Base-by-base conservation (phyloP, 2,113 vertebrate genomes). In the Phaethornis superciliosus region DNA sequence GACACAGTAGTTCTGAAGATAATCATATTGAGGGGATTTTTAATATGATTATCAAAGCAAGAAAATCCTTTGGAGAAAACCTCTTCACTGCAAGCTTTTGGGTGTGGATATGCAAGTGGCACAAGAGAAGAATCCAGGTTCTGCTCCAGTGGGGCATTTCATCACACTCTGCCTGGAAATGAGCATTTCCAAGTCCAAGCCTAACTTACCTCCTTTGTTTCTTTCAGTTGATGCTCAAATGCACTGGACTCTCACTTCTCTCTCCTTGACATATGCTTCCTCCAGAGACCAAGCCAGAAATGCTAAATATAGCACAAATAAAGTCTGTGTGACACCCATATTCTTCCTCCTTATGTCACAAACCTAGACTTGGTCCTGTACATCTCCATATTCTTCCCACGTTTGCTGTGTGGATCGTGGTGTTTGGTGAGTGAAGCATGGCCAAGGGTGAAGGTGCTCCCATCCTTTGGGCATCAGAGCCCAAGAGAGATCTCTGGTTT, bases 331-430 rank as follows among this genome's bases (percentile, higher is more conserved):
- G 42, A 2, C 26, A 68, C 28, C 32, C 12, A 24, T 5, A 32
- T 26, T 22, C 33, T 74, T 63, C 22, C 15, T 64, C 70, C 80
- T 83, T 30, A 24, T 28, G 16, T 16, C 18, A n/a, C 19, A 35
- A 20, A 62, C 7, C 23, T 15, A 10, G 10, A 4, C 8, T 17
- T 8, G 2, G 12, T 51, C 24, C 24, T 40, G 12, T 3, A 18
- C 8, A 15, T 63, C 40, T 71, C 40, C 37, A 40, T 21, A 23
- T 69, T 22, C 15, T 55, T 49, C 30, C 27, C 7, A 0, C 3
- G 15, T 15, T 18, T 75, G 15, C 13, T 6, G 5, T 12, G 9
- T 15, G 17, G 22, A 28, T 42, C 0, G 0, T 4, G 15, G 23
- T 46, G n/a, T 33, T 58, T 6, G 32, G 2, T 42, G 49, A 19